phyloP scores from a whole-genome alignment of 2,888 invertebrate species.

The Lycophotia porphyrea region DNA sequence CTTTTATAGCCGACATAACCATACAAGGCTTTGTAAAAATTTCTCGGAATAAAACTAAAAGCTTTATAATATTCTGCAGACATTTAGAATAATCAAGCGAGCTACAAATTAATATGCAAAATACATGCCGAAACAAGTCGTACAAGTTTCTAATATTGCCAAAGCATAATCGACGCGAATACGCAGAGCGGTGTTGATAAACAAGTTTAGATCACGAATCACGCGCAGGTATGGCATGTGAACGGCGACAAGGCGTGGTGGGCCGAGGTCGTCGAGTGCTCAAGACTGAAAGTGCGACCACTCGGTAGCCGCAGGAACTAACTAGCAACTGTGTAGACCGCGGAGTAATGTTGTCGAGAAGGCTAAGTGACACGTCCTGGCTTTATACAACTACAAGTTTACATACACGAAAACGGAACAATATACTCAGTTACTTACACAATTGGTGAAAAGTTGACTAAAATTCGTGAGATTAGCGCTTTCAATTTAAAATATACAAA shows the following conservation, averaged over 20 bases:
- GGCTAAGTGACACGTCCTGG: slow-evolving; percentile 13
- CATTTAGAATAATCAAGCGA: slow-evolving; percentile 35
- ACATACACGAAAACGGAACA: not conserved
- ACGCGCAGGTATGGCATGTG: slow-evolving; percentile 83
- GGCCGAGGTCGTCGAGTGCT: slow-evolving; percentile 82
- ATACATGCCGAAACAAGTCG: slow-evolving; percentile 50
- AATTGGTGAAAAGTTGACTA: not conserved
- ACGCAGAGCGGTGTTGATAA: slow-evolving; percentile 69
- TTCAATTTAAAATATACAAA: not conserved
- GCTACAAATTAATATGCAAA: slow-evolving; percentile 59
- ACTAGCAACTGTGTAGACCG: slow-evolving; percentile 36
- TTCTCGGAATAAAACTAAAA: slow-evolving; percentile 9
- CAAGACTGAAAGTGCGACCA: slow-evolving; percentile 84
- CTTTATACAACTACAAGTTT: not conserved
- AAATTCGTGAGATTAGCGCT: not conserved
- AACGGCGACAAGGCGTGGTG: slow-evolving; percentile 81
- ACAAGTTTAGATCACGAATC: slow-evolving; percentile 85
- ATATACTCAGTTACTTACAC: no score
- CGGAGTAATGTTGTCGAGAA: slow-evolving; percentile 24
- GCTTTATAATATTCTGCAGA: slow-evolving; percentile 24
- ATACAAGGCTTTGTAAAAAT: slow-evolving; percentile 13
- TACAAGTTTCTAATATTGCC: slow-evolving; percentile 60
- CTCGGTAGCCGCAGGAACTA: slow-evolving; percentile 64
- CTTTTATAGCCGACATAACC: not conserved
- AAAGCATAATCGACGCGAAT: slow-evolving; percentile 63